Base-by-base conservation (phyloP, 2,113 vertebrate species). In the Anolis sagrei region DNA sequence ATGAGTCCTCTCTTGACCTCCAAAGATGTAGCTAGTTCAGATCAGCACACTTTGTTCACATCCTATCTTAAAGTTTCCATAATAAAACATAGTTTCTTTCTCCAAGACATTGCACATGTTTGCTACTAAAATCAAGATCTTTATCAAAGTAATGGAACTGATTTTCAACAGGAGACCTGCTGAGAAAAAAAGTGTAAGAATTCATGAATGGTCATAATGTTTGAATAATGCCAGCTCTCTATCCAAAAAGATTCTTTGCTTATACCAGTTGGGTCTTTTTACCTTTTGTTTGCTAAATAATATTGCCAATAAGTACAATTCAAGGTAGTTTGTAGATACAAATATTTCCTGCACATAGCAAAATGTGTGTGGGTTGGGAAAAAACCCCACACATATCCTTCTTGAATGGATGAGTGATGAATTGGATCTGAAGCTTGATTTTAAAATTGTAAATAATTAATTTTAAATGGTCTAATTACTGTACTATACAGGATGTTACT, bases 401-500 rank as follows among this genome's bases (percentile, higher is more conserved):
- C 39, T 74, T 44, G 27, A 27, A 74, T 74, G 72, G 72, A 66
- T 32, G 73, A 66, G 9, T 85, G 44, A 68, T 84, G 82, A 44
- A 48, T 69, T 88, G 76, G 34, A 90, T 80, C 76, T 87, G 23
- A 21, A 77, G 44, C 9, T 85, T 51, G 78, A 88, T 88, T 88
- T 44, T 88, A 77, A 86, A 51, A 36, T 39, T 70, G 32, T 88
- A 83, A 82, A 88, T 88, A 76, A 48, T 49, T 83, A 64, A 14
- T 84, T 49, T 74, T 76, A 66, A 82, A 76, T 49, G 61, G 11
- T 51, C 27, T 19, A 51, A n/a, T 76, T 44, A 84, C 66, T 76
- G 39, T 69, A 25, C 21, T 36, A n/a, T 54, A 19, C 21, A 84
- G 21, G 39, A 83, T 34, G n/a, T 69, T 68, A 36, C 18, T 21